Evolutionary conservation across 2,888 invertebrate species (phyloP).

Genomic region (Artemia sp.): DNA sequence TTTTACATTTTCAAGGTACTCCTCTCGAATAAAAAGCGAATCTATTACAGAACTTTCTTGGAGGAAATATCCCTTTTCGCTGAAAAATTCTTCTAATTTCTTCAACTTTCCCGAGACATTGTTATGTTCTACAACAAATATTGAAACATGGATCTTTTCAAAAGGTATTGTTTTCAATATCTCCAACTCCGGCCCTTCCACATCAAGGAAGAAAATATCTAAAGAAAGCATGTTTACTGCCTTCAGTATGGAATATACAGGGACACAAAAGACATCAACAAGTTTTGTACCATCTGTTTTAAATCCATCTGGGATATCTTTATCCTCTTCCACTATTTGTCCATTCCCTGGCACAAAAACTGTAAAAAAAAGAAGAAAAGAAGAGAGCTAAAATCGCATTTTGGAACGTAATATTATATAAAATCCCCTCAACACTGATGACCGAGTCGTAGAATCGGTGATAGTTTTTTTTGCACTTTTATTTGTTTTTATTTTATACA

Average conservation of each 20-base stretch:
- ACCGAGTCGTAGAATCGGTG: too few relatives aligned
- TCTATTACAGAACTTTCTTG: not conserved
- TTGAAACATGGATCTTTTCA: not conserved
- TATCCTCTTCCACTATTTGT: too few relatives aligned
- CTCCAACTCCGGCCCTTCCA: slow-evolving; percentile 9
- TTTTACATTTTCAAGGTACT: not conserved
- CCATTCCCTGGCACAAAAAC: too few relatives aligned
- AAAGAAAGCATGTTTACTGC: not conserved
- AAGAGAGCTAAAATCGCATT: too few relatives aligned
- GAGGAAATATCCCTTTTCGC: not conserved
- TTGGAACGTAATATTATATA: too few relatives aligned
- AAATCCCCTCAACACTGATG: too few relatives aligned
- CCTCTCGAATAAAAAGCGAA: not conserved
- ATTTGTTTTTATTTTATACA: too few relatives aligned
- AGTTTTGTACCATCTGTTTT: not conserved
- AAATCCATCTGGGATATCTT: too few relatives aligned
- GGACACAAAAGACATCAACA: slow-evolving; percentile 5
- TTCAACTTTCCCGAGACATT: slow-evolving; percentile 2
- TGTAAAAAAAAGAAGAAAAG: too few relatives aligned
- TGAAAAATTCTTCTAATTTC: slow-evolving; percentile 3
- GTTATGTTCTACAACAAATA: slow-evolving; percentile 11
- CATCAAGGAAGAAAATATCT: not conserved
- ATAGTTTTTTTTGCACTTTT: too few relatives aligned
- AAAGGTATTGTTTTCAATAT: not conserved
- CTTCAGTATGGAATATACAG: not conserved